A percentile compares a stretch with the other conserved stretches of the same genome.
phyloP scores from a whole-genome alignment of 2,888 invertebrate genomes.

The Calameuta filiformis region DNA sequence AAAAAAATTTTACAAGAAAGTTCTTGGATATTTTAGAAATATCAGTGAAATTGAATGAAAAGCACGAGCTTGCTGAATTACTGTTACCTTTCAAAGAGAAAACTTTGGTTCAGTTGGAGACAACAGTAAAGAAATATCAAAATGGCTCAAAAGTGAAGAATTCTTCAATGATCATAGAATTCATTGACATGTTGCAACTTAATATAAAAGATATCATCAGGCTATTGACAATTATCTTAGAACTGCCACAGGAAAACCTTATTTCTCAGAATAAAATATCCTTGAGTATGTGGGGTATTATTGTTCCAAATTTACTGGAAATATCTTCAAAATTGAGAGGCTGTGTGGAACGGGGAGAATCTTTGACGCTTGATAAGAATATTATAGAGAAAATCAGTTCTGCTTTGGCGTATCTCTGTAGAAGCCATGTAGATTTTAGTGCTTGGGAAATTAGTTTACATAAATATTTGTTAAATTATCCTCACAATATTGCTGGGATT shows the following conservation, averaged over 20 bases:
- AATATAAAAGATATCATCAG: conserved; percentile 63
- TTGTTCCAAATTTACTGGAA: conserved; percentile 71
- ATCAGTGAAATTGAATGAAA: conserved; percentile 36
- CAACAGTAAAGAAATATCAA: conserved; percentile 67
- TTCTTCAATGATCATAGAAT: conserved; percentile 62
- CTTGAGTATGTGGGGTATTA: conserved; percentile 69
- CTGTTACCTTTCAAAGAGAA: conserved; percentile 70
- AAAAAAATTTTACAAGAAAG: conserved; percentile 53
- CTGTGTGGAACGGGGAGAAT: neutral
- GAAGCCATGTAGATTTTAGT: conserved; percentile 54
- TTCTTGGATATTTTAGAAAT: conserved; percentile 45
- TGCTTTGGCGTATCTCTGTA: conserved; percentile 27
- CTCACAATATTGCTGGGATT: conserved; percentile 70
- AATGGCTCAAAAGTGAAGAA: conserved; percentile 63
- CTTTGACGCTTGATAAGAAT: conserved; percentile 31
- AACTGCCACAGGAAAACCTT: conserved; percentile 59
- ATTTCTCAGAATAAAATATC: conserved; percentile 64
- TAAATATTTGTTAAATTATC: conserved; percentile 72
- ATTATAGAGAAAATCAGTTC: conserved; percentile 41
- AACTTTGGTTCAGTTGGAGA: conserved; percentile 67
- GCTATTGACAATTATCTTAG: conserved; percentile 66
- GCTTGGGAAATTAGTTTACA: conserved; percentile 70
- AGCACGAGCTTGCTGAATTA: conserved; percentile 28
- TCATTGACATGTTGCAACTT: conserved; percentile 64
- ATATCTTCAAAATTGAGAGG: conserved; percentile 65